Base-by-base conservation (phyloP, 1,140 invertebrate genomes). In the Calephelis virginiensis region DNA sequence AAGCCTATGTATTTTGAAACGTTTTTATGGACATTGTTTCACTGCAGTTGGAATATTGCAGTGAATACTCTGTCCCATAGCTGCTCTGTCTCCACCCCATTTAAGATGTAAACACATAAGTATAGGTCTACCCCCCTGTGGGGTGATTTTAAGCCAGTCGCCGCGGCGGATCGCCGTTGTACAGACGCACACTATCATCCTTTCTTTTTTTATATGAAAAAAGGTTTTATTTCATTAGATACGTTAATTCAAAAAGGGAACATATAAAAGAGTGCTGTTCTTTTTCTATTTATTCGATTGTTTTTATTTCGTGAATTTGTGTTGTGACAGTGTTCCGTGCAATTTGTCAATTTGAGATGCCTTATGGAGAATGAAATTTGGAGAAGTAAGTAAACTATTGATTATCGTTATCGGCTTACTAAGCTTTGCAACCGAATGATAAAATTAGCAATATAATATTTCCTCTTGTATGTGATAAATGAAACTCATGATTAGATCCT, bases 71-170 rank as follows among this genome's bases (percentile, higher is more conserved):
- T 77, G 64, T 66, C 6, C 47, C 6, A 2, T 7, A 50, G 59
- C 50, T 83, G 75, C 77, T 79, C 83, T 86, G 69, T 72, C 66
- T 65, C 68, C 77, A 85, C 81, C 81, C 83, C 80, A 82, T 87
- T 86, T 81, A 85, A 86, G 85, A 83, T 82, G 83, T 86, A 86
- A 85, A 88, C 81, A 85, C 69, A 85, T 78, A 86, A 81, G 78
- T 86, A 86, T 88, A 88, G 78, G 67, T 68, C 62, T 69, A 48
- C 72, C 76, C 75, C 67, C 53, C 63, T 40, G 61, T 68, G 76
- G 74, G 73, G 77, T 72, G 67, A 69, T 59, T 69, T 74, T 64
- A 67, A 69, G 63, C 65, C 81, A 88, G 85, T 88, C 76, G 73
- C 64, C 75, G 80, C 84, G 84, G 85, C 81, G 65, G 66, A 53